phyloP scores from a whole-genome alignment of 2,113 vertebrate genomes.

The Cyphomyrus discorhynchus region DNA sequence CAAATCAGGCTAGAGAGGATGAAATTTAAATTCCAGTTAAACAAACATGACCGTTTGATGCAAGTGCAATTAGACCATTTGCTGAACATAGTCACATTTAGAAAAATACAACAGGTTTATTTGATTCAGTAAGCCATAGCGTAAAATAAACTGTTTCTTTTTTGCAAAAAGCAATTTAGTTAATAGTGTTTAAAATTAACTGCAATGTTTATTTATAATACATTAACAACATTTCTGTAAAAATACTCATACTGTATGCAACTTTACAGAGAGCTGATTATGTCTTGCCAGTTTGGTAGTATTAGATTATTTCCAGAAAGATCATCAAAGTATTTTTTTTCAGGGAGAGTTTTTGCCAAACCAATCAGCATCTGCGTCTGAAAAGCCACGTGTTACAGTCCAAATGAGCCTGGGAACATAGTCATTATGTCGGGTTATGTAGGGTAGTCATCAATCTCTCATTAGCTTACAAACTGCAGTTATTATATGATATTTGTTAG shows the following conservation, averaged over 20 bases:
- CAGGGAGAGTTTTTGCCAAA: not conserved
- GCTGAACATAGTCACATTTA: not conserved
- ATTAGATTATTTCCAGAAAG: not conserved
- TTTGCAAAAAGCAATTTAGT: not conserved
- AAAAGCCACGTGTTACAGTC: not conserved
- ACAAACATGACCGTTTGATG: not conserved
- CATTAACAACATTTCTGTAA: not conserved
- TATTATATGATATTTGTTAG: not conserved
- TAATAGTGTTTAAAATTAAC: not conserved
- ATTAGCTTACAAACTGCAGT: conserved; percentile 3
- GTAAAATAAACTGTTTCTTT: not conserved
- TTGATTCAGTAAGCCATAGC: not conserved
- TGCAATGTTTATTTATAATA: not conserved
- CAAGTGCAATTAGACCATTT: too few species aligned
- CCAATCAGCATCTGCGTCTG: not conserved
- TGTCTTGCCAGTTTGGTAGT: not conserved
- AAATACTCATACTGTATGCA: not conserved
- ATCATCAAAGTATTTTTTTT: not conserved
- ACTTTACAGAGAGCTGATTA: not conserved
- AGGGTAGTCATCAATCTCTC: conserved; percentile 2
- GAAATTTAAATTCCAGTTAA: not conserved
- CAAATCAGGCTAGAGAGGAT: not conserved
- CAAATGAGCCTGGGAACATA: not conserved
- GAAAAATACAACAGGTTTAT: not conserved
- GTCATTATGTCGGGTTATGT: not conserved